A percentile compares a stretch with the other conserved stretches of the same genome.
These are phyloP conservation scores for Acromyrmex charruanus DNA, from an alignment of 1,140 invertebrate species.

Conservation along the genomic window DNA sequence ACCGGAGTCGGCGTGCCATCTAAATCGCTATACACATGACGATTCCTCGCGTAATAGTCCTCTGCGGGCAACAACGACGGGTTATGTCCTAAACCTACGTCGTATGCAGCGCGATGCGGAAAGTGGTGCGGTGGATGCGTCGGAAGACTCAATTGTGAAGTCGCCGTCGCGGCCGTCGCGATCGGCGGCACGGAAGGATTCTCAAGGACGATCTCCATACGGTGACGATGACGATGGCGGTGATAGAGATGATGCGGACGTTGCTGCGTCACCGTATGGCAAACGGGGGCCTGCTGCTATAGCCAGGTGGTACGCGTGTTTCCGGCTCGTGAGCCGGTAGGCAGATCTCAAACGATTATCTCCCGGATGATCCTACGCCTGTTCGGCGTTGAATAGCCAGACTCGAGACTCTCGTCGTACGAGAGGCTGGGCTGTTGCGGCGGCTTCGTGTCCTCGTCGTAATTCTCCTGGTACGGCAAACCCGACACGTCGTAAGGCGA, in stretches of 20 bases:
- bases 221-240: slow-evolving; percentile 70
- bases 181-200: slow-evolving; percentile 74
- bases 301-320: slow-evolving; percentile 85
- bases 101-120: not conserved
- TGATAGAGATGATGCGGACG: slow-evolving; percentile 62
- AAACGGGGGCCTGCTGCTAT: slow-evolving; percentile 85
- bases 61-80: slow-evolving; percentile 39
- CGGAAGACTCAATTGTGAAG: slow-evolving; percentile 48
- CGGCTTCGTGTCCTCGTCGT: slow-evolving; percentile 91
- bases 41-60: slow-evolving; percentile 66
- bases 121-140: slow-evolving; percentile 25
- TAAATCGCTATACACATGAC: slow-evolving; percentile 61
- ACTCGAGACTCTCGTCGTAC: slow-evolving; percentile 96
- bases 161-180: slow-evolving; percentile 16
- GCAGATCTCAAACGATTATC: slow-evolving; percentile 94
- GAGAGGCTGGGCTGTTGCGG: slow-evolving; percentile 94
- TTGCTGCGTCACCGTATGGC: slow-evolving; percentile 65
- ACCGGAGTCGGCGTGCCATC: slow-evolving; percentile 71
- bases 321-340: slow-evolving; percentile 85
- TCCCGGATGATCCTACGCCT: slow-evolving; percentile 96
- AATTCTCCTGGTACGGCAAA: slow-evolving; percentile 93
- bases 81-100: slow-evolving; percentile 63
- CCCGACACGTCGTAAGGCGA: slow-evolving; percentile 97
- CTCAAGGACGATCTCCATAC: slow-evolving; percentile 85
- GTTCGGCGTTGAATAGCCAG: slow-evolving; percentile 97